phyloP scores from a whole-genome alignment of 2,888 invertebrate species.

The Lottia scabra region DNA sequence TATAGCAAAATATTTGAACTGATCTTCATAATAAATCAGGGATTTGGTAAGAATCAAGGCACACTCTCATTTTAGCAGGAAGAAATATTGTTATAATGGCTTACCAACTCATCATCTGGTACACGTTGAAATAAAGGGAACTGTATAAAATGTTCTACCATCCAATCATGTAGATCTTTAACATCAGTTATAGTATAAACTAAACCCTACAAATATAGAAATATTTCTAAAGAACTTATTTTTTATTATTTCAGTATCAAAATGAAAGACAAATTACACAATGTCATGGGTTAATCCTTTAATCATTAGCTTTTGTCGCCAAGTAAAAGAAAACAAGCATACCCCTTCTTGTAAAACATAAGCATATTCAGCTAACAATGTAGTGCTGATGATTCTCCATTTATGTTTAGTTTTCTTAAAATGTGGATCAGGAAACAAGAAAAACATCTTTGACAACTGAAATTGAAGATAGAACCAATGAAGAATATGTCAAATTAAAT shows the following conservation, averaged over 20 bases:
- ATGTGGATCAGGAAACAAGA: slow-evolving; percentile 98
- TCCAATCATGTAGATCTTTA: slow-evolving; percentile 96
- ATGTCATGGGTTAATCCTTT: too few species aligned
- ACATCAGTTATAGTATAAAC: slow-evolving; percentile 99
- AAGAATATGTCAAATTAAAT: not conserved
- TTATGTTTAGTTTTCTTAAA: slow-evolving; percentile 99
- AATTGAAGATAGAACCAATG: slow-evolving; percentile 24
- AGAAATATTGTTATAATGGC: slow-evolving; percentile 27
- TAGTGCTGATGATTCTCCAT: slow-evolving; percentile 97
- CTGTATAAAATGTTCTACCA: slow-evolving; percentile 88
- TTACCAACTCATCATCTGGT: slow-evolving; percentile 81
- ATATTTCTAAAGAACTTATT: too few species aligned
- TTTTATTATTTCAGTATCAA: too few species aligned
- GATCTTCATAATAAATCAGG: too few species aligned
- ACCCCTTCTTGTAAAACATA: slow-evolving; percentile 89
- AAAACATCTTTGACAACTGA: slow-evolving; percentile 95
- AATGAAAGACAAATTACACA: too few species aligned
- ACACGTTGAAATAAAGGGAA: slow-evolving; percentile 90
- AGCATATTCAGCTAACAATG: slow-evolving; percentile 95
- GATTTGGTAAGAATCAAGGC: too few species aligned
- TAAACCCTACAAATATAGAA: slow-evolving; percentile 76
- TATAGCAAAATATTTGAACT: too few species aligned
- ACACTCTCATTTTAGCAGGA: too few species aligned
- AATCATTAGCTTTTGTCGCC: too few species aligned
- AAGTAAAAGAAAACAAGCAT: too few species aligned